phyloP scores from a whole-genome alignment of 2,888 invertebrate species.

The Noctua janthe region DNA sequence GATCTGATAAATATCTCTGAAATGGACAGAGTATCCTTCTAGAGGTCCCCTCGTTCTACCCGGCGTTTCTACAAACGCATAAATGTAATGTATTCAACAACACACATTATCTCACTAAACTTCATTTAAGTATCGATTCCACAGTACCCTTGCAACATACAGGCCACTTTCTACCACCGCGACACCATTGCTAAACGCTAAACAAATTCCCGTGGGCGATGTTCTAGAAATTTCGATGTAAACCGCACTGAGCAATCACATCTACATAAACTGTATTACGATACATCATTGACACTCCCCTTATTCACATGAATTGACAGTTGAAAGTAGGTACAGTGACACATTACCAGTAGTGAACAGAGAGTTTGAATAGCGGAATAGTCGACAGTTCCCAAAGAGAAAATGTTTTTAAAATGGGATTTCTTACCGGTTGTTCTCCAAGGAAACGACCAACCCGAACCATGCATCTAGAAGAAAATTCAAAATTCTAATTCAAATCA shows the following conservation, averaged over 20 bases:
- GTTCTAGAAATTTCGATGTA: constrained; percentile 27
- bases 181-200: constrained; percentile 18
- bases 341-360: constrained; percentile 12
- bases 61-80: neutral
- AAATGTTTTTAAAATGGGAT: neutral
- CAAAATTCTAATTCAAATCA: no score
- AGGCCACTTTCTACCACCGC: constrained; percentile 28
- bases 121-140: neutral
- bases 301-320: constrained; percentile 14
- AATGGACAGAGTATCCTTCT: neutral
- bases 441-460: neutral
- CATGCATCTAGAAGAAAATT: neutral
- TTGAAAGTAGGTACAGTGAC: constrained; percentile 14
- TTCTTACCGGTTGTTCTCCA: neutral
- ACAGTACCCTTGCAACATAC: constrained; percentile 7
- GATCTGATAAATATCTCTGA: no score
- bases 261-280: constrained; percentile 39
- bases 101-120: constrained; percentile 1
- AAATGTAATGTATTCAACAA: neutral
- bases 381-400: neutral
- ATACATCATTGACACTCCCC: constrained; percentile 16
- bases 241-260: constrained; percentile 29
- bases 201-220: constrained; percentile 53
- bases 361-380: neutral
- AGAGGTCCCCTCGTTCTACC: neutral